Evolutionary conservation across 2,113 vertebrate genomes (phyloP), one percentile per base, ranked within the genome.

Genomic region (Semicossyphus pulcher): DNA sequence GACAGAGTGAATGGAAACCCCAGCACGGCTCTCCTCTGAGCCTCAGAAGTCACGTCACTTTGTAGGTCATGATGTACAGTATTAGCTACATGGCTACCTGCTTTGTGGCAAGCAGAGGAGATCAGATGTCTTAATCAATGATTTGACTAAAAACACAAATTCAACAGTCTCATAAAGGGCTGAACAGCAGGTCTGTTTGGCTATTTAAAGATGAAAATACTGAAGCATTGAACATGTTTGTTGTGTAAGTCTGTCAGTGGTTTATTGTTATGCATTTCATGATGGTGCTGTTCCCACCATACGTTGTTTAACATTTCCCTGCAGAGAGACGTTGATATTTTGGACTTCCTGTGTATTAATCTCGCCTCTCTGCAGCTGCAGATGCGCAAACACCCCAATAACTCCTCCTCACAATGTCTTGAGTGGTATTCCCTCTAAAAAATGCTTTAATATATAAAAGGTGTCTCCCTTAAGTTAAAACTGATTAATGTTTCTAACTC

Each of bases 81-180:
- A 36, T 5, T 39, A 14, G 18, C n/a, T 14, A 31, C 32, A 39
- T 26, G 16, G 54, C 37, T 53, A 32, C 25, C 10, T 25, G 15
- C 28, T 48, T 47, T 48, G 34, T 54, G 5, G 41, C 37, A 53
- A 62, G 32, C 15, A 41, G 48, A 59, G 71, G 45, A 59, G 11
- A 59, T 72, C 39, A n/a, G 25, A 51, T 14, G 10, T 51, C 69
- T 75, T 49, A 18, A 57, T 71, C 9, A 62, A 57, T 37, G 44
- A 59, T 65, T 37, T 56, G 25, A n/a, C 11, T 52, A 41, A 52
- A 59, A 68, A 74, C 10, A 57, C 32, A 41, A 4, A 12, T 12
- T 62, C 2, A 49, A 62, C 10, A 28, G 37, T 21, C 31, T 16
- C 7, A 56, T 16, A 21, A 16, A 26, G 9, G 16, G 31, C 10